Percentiles rank a stretch among this genome's conserved stretches.
Evolutionary conservation across 2,113 vertebrate genomes (phyloP).

Genomic region (Cromileptes altivelis): DNA sequence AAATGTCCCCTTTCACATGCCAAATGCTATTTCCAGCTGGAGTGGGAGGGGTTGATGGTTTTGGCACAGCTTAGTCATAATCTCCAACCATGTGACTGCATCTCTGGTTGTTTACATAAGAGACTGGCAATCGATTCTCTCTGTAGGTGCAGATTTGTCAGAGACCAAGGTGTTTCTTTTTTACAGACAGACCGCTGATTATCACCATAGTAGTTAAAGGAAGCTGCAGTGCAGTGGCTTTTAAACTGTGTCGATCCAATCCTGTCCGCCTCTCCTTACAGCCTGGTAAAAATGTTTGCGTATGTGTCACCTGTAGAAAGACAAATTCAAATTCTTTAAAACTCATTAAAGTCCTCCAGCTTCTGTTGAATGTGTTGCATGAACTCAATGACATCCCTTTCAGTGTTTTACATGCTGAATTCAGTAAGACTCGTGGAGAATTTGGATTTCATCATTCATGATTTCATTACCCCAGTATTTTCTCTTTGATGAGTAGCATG

Average conservation of each 20-base stretch:
- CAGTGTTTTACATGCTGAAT: background rate
- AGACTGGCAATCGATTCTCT: background rate
- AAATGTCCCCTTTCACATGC: background rate
- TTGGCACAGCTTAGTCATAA: background rate
- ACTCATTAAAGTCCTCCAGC: background rate
- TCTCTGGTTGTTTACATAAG: slow-evolving; percentile 18
- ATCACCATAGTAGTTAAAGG: background rate
- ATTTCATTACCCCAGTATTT: background rate
- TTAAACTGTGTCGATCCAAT: background rate
- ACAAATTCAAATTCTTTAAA: background rate
- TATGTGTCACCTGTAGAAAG: slow-evolving; percentile 34
- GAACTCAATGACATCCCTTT: background rate
- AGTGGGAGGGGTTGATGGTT: background rate
- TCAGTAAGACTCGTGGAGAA: background rate
- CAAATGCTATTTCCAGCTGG: background rate
- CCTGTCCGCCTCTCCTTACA: background rate
- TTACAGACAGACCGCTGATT: background rate
- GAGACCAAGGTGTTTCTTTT: background rate
- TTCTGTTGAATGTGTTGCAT: background rate
- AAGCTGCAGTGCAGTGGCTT: background rate
- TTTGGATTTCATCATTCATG: background rate
- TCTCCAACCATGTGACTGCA: slow-evolving; percentile 6
- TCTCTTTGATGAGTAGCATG: background rate
- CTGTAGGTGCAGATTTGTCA: background rate
- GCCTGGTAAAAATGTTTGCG: background rate